phyloP scores from a whole-genome alignment of 2,888 invertebrate species.

The Lysandra coridon region DNA sequence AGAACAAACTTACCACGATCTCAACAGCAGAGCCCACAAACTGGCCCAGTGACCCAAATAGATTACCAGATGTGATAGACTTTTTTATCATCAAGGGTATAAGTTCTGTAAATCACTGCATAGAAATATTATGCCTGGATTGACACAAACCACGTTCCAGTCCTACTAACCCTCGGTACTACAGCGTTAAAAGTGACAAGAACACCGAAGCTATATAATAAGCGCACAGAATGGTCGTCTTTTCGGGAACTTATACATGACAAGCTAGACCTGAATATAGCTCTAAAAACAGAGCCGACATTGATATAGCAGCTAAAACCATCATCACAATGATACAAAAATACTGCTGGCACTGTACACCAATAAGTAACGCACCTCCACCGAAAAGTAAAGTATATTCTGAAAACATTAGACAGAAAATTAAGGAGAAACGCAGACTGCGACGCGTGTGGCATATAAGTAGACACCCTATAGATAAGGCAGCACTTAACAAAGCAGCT shows the following conservation, averaged over 20 bases:
- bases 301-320: not conserved
- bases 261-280: not conserved
- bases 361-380: not conserved
- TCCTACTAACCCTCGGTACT: not conserved
- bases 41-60: conserved; percentile 27
- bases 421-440: no score
- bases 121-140: not conserved
- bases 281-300: not conserved
- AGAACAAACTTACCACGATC: not conserved
- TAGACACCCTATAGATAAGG: no score
- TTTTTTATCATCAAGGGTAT: conserved; percentile 22
- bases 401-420: no score
- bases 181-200: not conserved
- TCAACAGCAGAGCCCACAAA: conserved; percentile 28
- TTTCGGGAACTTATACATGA: not conserved
- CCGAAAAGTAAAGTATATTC: no score
- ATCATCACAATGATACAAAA: conserved; percentile 3
- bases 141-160: conserved; percentile 1
- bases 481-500: no score
- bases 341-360: not conserved
- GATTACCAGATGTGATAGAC: conserved; percentile 19
- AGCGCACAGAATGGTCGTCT: not conserved
- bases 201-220: not conserved
- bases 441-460: no score
- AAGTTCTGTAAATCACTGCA: not conserved